These are phyloP conservation scores for Octomys mimax DNA, from an alignment of 2,797 vertebrate genomes.

Conservation along the genomic window DNA sequence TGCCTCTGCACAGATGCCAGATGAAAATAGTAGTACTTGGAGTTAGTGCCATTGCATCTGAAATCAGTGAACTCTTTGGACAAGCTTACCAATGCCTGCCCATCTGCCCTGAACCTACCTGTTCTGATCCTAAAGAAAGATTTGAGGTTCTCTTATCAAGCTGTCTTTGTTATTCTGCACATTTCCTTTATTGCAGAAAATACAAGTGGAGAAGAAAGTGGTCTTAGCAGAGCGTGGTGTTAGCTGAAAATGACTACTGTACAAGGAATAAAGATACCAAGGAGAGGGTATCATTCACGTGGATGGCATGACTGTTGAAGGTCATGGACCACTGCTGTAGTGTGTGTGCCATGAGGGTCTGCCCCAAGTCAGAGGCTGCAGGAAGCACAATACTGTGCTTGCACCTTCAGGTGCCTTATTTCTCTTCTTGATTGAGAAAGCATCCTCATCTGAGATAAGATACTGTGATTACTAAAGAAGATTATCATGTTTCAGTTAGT, in stretches of 20 bases:
- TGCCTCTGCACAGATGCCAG: background rate
- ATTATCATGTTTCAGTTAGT: background rate
- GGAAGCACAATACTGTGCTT: background rate
- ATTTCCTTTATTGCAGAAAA: constrained; percentile 10
- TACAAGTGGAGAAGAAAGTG: background rate
- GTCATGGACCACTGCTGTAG: background rate
- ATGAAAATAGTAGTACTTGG: background rate
- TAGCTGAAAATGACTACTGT: background rate
- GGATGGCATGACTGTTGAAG: background rate
- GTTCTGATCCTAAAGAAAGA: too few relatives aligned
- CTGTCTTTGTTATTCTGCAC: too few relatives aligned
- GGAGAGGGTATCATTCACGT: background rate
- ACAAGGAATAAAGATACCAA: background rate
- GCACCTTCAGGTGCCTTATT: background rate
- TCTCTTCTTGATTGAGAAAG: constrained; percentile 15
- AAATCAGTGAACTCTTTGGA: too few relatives aligned
- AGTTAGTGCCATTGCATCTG: background rate
- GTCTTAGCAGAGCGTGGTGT: background rate
- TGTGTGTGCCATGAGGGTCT: background rate
- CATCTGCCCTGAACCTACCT: too few relatives aligned
- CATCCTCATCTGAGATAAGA: background rate
- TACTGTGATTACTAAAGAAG: background rate
- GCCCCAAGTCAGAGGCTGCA: background rate
- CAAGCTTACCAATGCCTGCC: too few relatives aligned
- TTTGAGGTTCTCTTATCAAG: too few relatives aligned